These are phyloP conservation scores for Achroia grisella DNA, from an alignment of 1,140 invertebrate genomes.

Conservation along the genomic window DNA sequence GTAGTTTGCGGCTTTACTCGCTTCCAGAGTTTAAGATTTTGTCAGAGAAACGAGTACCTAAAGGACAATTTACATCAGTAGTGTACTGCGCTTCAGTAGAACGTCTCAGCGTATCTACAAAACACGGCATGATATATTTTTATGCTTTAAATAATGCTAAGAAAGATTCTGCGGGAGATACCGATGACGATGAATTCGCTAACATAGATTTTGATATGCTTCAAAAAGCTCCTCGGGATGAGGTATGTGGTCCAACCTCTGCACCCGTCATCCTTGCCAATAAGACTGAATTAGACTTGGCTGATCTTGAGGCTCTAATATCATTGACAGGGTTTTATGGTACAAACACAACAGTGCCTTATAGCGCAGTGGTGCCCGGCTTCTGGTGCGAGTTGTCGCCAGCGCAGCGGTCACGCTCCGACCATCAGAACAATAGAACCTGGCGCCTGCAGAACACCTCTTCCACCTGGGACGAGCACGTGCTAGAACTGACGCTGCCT, in stretches of 20 bases:
- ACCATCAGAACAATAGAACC: slow-evolving; percentile 87
- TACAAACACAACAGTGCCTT: slow-evolving; percentile 77
- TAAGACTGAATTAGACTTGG: slow-evolving; percentile 49
- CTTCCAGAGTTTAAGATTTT: slow-evolving; percentile 77
- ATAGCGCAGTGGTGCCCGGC: slow-evolving; percentile 90
- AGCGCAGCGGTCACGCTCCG: slow-evolving; percentile 87
- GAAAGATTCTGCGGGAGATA: slow-evolving; percentile 79
- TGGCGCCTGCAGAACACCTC: slow-evolving; percentile 91
- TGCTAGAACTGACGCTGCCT: slow-evolving; percentile 91
- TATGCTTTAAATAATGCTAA: slow-evolving; percentile 83
- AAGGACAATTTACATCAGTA: slow-evolving; percentile 82
- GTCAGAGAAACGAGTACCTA: slow-evolving; percentile 77
- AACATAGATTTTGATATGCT: slow-evolving; percentile 62
- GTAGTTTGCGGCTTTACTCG: slow-evolving; percentile 79
- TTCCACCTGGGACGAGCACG: slow-evolving; percentile 93
- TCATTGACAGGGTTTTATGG: slow-evolving; percentile 56
- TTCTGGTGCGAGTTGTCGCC: slow-evolving; percentile 95
- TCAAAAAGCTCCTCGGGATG: slow-evolving; percentile 40
- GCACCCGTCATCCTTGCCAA: slow-evolving; percentile 56
- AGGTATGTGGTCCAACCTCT: slow-evolving; percentile 71
- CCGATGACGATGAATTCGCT: slow-evolving; percentile 76
- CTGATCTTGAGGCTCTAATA: slow-evolving; percentile 55
- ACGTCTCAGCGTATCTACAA: slow-evolving; percentile 87
- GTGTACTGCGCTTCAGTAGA: slow-evolving; percentile 88
- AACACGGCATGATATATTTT: slow-evolving; percentile 86